Percentiles rank a stretch among this genome's conserved stretches.
Evolutionary conservation across 2,888 invertebrate species (phyloP).

Genomic region (Scaptomyza tumidula): DNA sequence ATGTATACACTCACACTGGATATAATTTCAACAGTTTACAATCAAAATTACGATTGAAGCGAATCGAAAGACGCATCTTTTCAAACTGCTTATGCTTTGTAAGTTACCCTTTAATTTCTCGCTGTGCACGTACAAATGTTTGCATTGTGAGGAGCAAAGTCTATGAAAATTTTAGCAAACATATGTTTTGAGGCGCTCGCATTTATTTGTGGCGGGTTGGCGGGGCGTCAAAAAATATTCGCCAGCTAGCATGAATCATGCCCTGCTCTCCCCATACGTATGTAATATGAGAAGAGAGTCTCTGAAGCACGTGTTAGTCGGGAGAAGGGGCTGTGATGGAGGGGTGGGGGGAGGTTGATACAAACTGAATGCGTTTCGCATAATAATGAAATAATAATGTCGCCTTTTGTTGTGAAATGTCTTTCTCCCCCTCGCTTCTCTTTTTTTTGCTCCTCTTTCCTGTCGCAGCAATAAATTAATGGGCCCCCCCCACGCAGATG

Average conservation of each 20-base stretch:
- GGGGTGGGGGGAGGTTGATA: conserved; percentile 36
- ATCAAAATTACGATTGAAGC: no score
- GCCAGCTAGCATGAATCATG: conserved; percentile 74
- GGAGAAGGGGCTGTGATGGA: conserved; percentile 19
- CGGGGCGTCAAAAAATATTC: conserved; percentile 71
- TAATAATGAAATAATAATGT: conserved; percentile 81
- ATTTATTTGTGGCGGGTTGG: conserved; percentile 53
- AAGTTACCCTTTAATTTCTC: not conserved
- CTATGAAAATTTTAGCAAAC: conserved; percentile 40
- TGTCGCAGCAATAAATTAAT: conserved; percentile 74
- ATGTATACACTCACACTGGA: no score
- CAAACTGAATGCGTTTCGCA: conserved; percentile 71
- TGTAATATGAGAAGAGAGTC: conserved; percentile 71
- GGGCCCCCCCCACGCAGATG: conserved; percentile 58
- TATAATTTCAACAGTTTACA: no score
- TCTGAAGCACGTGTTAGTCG: conserved; percentile 22
- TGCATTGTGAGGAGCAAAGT: not conserved
- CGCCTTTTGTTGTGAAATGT: conserved; percentile 75
- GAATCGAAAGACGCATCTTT: no score
- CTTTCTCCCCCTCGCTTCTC: conserved; percentile 38
- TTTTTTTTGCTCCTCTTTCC: not conserved
- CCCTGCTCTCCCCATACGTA: conserved; percentile 29
- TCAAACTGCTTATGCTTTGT: not conserved
- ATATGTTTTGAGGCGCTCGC: conserved; percentile 65
- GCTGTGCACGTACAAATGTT: not conserved